Base-by-base conservation (phyloP, 2,113 vertebrate genomes). In the Alectura lathami region DNA sequence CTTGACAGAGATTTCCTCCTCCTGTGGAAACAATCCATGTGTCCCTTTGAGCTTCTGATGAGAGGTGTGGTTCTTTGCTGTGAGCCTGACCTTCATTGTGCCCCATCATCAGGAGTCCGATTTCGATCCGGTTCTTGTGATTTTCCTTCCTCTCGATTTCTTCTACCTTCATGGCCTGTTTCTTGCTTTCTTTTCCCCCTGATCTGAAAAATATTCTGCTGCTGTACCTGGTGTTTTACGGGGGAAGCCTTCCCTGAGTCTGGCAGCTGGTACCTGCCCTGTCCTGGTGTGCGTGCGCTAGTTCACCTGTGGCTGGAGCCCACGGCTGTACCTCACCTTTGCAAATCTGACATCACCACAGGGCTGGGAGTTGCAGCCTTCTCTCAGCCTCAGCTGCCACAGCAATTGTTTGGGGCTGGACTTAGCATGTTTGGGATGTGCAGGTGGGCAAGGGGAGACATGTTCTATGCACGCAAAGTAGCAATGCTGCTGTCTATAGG, bases 41-140 rank as follows among this genome's bases (percentile, higher is more conserved):
- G 2, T 63, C 36, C 14, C 34, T 17, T 22, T 17, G 45, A 4
- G 9, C 57, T 74, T 67, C 38, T 36, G 51, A 14, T 8, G 11
- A 3, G 22, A 17, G 32, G 27, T 9, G 21, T 36, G 17, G 67
- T 8, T 82, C 10, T 69, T 30, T 13, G 18, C 2, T 76, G 34
- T 18, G 43, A 74, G 36, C 14, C 38, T 13, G 16, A 16, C 17
- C 36, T 0, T 0, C 13, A 5, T 13, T 16, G 24, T 34, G 30
- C 29, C 22, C 24, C 7, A 2, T 5, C 8, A 30, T 8, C 16
- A 2, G 13, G 21, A 18, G 26, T 0, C 4, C 0, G n/a, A 24
- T 68, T 80, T 43, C 59, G 22, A 17, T 48, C 0, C 0, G 3
- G 2, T 43, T n/a, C 36, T 73, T 17, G 4, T 22, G 57, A 53